Evolutionary conservation across 2,113 vertebrate species (phyloP), one percentile per base, ranked within the genome.

Genomic region (Pogona vitticeps): DNA sequence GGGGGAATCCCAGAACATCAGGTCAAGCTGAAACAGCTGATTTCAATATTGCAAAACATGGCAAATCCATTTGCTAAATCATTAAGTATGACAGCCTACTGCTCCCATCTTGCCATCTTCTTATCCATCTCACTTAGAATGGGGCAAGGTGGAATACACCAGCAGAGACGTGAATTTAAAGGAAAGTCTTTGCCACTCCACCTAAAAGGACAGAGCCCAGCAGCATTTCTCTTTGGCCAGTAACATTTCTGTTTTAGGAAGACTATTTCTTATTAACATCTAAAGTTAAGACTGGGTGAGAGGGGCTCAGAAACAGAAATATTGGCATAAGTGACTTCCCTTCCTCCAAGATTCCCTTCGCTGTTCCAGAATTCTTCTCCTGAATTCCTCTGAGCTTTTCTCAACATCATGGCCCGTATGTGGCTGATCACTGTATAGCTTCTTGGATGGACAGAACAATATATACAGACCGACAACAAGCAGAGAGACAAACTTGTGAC

Each of bases 311-410:
- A 33, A 63, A 80, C 42, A 85, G 6, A 58, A 58, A 46, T 21
- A 83, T 36, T 18, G 80, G 80, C 67, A 82, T n/a, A n/a, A 10
- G 26, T 52, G 28, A 85, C 46, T 85, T 46, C 31, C 84, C 76
- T 85, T 70, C 46, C 56, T 10, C 15, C 20, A n/a, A 78, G n/a
- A 67, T 77, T 56, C 40, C 38, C 76, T n/a, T 14, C 67, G 36
- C 28, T 38, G 40, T 40, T 70, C 46, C 75, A 85, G 61, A 67
- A 68, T 58, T 58, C 76, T 52, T 26, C 83, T 85, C 75, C 61
- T 13, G 46, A 68, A 68, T 78, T 68, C 75, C 84, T 85, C 63
- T 31, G 83, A 40, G 83, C 6, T 72, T 65, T 36, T 6, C 76
- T 36, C 83, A 84, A 20, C 72, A 76, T 71, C 52, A 40, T 28